Evolutionary conservation across 2,797 vertebrate species (phyloP).

Genomic region (Pseudomugil tenellus): DNA sequence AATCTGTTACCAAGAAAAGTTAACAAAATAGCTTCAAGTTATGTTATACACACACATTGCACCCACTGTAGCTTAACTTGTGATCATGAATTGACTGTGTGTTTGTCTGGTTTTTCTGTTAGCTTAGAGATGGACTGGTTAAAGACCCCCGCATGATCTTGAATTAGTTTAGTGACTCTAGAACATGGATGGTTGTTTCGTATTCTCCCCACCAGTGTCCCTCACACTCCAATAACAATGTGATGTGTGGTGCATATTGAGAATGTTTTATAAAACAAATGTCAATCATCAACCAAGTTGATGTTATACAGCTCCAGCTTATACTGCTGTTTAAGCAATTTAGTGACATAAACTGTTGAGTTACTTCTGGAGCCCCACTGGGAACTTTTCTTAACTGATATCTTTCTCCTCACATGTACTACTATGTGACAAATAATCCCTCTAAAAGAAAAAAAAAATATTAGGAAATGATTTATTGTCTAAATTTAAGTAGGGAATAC

Average conservation of each 20-base stretch:
- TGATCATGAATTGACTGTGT: too few relatives aligned
- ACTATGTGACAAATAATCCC: neutral
- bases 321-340: constrained; percentile 4
- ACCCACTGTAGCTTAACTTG: too few relatives aligned
- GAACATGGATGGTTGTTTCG: too few relatives aligned
- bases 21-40: too few relatives aligned
- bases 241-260: neutral
- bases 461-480: constrained; percentile 12
- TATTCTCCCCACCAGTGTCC: too few relatives aligned
- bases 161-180: too few relatives aligned
- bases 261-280: neutral
- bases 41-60: too few relatives aligned
- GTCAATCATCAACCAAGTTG: neutral
- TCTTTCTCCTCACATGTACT: neutral
- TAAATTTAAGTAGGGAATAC: constrained; percentile 18
- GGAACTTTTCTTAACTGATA: neutral
- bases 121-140: too few relatives aligned
- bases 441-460: neutral
- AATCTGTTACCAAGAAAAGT: too few relatives aligned
- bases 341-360: neutral
- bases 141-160: too few relatives aligned
- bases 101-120: too few relatives aligned
- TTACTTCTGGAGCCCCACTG: neutral
- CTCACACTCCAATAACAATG: neutral
- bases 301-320: neutral